Conservation (phyloP, 2,888 invertebrate species). For the Megastigmus dorsalis region DNA sequence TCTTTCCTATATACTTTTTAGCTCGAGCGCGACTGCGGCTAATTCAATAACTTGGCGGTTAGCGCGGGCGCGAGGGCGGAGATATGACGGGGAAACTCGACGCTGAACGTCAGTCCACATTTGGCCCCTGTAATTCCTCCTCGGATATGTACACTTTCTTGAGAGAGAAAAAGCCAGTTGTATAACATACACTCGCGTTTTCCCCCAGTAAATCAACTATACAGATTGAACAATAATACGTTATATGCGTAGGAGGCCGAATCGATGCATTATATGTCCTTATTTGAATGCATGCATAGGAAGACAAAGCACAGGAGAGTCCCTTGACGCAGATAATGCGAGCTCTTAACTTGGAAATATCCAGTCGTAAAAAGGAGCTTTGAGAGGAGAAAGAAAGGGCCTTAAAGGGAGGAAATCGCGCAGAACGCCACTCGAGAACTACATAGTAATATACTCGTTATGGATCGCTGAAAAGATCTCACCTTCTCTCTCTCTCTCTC, state of each 20-base stretch:
- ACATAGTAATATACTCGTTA: too few species aligned
- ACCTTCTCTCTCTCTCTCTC: conserved; percentile 2
- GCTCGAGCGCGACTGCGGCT: conserved; percentile 8
- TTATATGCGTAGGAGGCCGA: too few species aligned
- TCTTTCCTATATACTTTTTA: conserved; percentile 24
- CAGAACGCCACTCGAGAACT: neutral
- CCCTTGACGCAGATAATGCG: too few species aligned
- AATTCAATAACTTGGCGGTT: conserved; percentile 53
- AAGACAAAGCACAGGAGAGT: too few species aligned
- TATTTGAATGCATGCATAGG: too few species aligned
- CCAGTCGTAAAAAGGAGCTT: neutral
- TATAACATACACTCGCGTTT: too few species aligned
- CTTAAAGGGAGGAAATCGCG: conserved; percentile 29
- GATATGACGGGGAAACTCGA: conserved; percentile 37
- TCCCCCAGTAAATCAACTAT: too few species aligned
- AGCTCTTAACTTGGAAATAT: conserved; percentile 1
- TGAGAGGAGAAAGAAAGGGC: neutral
- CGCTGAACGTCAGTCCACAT: conserved; percentile 22
- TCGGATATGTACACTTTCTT: too few species aligned
- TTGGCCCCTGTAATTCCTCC: conserved; percentile 11
- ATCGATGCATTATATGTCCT: too few species aligned
- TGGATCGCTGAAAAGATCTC: too few species aligned
- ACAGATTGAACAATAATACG: too few species aligned
- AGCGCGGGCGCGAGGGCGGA: conserved; percentile 9
- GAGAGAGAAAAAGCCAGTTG: too few species aligned